Evolutionary conservation across 2,113 vertebrate genomes (phyloP).

Genomic region (Crotalus viridis): DNA sequence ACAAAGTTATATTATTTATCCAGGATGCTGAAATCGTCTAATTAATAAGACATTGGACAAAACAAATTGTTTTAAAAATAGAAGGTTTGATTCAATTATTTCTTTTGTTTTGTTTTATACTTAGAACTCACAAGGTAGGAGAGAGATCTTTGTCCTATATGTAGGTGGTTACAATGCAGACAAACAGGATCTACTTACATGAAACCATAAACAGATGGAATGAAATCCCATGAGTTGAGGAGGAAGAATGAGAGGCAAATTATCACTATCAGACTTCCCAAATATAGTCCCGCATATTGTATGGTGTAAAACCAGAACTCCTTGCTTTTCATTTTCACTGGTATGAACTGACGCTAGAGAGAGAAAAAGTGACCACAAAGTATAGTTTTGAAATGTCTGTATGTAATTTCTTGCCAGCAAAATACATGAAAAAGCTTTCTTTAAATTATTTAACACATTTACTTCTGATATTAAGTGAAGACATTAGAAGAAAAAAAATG

Average conservation of each 20-base stretch:
- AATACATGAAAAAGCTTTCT: neutral
- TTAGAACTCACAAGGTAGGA: neutral
- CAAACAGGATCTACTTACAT: slow-evolving; percentile 80
- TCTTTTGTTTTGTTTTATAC: neutral
- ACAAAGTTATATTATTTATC: neutral
- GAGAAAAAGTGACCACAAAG: slow-evolving; percentile 43
- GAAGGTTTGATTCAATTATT: neutral
- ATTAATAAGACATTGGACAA: neutral
- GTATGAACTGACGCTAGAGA: slow-evolving; percentile 85
- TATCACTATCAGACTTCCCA: slow-evolving; percentile 87
- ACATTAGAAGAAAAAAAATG: neutral
- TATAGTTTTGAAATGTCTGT: neutral
- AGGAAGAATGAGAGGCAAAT: slow-evolving; percentile 94
- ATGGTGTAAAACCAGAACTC: slow-evolving; percentile 87
- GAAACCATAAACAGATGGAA: slow-evolving; percentile 94
- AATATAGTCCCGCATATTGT: slow-evolving; percentile 87
- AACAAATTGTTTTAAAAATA: neutral
- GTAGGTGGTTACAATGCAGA: neutral
- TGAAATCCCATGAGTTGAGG: slow-evolving; percentile 95
- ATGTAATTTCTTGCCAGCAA: neutral
- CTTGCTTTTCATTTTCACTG: slow-evolving; percentile 78
- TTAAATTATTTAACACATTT: neutral
- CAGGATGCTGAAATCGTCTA: neutral
- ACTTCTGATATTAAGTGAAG: neutral
- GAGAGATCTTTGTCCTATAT: neutral